Percentiles rank a stretch among this genome's conserved stretches.
These are phyloP conservation scores for Tetramorium simillimum DNA, from an alignment of 1,140 invertebrate genomes.

Conservation along the genomic window DNA sequence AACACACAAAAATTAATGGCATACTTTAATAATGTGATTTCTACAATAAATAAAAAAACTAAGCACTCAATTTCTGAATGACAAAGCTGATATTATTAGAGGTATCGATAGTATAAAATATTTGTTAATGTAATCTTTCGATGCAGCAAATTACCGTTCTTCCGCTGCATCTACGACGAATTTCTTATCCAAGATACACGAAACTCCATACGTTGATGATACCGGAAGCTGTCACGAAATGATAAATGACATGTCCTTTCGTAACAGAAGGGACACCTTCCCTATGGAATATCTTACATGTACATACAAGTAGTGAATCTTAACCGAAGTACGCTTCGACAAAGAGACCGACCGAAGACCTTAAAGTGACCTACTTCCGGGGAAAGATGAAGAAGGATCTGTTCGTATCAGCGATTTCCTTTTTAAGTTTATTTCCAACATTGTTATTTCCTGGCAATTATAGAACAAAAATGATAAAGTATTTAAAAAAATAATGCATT, in stretches of 20 bases:
- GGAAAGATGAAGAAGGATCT: neutral
- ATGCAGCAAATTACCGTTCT: neutral
- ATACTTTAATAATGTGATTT: neutral
- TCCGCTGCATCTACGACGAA: neutral
- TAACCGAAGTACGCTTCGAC: neutral
- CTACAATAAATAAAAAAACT: neutral
- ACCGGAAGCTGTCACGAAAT: neutral
- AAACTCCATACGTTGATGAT: neutral
- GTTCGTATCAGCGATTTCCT: neutral
- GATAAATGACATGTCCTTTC: conserved; percentile 6
- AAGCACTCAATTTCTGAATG: neutral
- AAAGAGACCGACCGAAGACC: neutral
- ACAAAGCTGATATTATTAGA: neutral
- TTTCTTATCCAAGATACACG: neutral
- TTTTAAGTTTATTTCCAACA: neutral
- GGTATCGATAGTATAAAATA: neutral
- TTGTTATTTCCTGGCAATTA: conserved; percentile 8
- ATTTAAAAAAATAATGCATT: neutral
- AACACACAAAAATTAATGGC: neutral
- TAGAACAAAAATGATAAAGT: neutral
- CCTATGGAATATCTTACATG: neutral
- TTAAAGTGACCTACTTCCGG: neutral
- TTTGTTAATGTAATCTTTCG: neutral
- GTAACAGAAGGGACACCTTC: neutral
- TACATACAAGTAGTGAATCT: neutral